phyloP scores from a whole-genome alignment of 2,888 invertebrate species.

The Hecatera dysodea region DNA sequence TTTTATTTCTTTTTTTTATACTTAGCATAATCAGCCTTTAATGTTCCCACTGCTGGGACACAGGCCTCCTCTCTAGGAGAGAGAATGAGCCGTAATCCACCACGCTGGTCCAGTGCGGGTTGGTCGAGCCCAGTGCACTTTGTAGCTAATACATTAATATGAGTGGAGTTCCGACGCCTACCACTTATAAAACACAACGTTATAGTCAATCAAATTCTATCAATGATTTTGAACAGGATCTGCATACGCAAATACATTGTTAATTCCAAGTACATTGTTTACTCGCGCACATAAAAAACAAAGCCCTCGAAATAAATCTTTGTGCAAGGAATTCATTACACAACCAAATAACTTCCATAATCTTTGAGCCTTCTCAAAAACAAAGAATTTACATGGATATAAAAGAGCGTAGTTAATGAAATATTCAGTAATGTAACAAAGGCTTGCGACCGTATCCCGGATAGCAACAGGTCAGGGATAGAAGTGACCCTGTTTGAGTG shows the following conservation, averaged over 20 bases:
- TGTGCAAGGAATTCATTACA: neutral
- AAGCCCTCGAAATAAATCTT: neutral
- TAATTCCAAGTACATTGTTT: neutral
- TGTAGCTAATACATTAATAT: too few relatives aligned
- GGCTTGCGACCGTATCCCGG: slow-evolving; percentile 56
- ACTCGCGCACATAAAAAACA: neutral
- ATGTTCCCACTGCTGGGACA: too few relatives aligned
- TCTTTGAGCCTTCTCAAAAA: slow-evolving; percentile 5
- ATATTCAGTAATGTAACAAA: slow-evolving; percentile 53
- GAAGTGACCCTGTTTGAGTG: slow-evolving; percentile 40
- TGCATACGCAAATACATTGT: neutral
- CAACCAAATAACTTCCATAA: neutral
- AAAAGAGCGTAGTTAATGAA: slow-evolving; percentile 44
- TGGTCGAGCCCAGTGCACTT: too few relatives aligned
- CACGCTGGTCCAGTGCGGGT: too few relatives aligned
- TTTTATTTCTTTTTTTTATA: neutral
- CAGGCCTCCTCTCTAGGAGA: too few relatives aligned
- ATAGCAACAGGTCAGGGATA: slow-evolving; percentile 63
- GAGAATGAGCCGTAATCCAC: too few relatives aligned
- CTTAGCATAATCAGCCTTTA: too few relatives aligned
- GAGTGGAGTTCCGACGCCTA: slow-evolving; percentile 28
- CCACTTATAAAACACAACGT: neutral
- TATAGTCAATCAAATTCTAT: neutral
- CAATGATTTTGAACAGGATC: slow-evolving; percentile 19
- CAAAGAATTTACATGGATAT: slow-evolving; percentile 19